Evolutionary conservation across 2,888 invertebrate genomes (phyloP), one percentile per base, ranked within the genome.

Genomic region (Maniola hyperantus): DNA sequence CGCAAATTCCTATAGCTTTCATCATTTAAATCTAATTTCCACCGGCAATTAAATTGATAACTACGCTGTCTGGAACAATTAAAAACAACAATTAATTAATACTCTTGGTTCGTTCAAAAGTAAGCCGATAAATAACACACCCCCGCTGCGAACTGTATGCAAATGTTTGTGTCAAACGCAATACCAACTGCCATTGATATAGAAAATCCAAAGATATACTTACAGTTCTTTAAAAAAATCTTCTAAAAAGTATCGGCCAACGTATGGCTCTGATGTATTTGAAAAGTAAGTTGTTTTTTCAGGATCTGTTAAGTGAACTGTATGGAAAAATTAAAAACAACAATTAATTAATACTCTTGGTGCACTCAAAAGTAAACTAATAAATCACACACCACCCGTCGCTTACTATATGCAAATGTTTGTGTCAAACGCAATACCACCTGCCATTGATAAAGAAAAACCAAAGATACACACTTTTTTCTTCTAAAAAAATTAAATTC

Each of bases 61-160:
- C 53, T 26, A 44, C 42, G 15, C 42, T 58, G 36, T 63, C 48
- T 58, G 6, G 48, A 46, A 57, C 53, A 63, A 63, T 63, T 57
- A 66, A 48, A 50, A 51, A 62, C 62, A 51, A 58, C 62, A 51
- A 57, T 66, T 58, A 66, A 58, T n/a, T 63, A 63, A 58, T 63
- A 59, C 15, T 13, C 36, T 36, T 44, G 33, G 33, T 63, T 36
- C 33, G 36, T 5, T 55, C 36, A n/a, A 18, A 64, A 63, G 63
- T 64, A 59, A 64, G 39, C 26, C 36, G 11, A 54, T 64, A 63
- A 62, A 67, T 70, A 65, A 68, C 54, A 67, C 33, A 67, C 39
- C 18, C 46, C 15, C 15, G 20, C 59, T 48, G 66, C 54, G 64
- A 65, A 53, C 57, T 64, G 64, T 51, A 65, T 64, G 59, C 65